Base-by-base conservation (phyloP, 2,797 vertebrate genomes). In the Siniperca obscura region DNA sequence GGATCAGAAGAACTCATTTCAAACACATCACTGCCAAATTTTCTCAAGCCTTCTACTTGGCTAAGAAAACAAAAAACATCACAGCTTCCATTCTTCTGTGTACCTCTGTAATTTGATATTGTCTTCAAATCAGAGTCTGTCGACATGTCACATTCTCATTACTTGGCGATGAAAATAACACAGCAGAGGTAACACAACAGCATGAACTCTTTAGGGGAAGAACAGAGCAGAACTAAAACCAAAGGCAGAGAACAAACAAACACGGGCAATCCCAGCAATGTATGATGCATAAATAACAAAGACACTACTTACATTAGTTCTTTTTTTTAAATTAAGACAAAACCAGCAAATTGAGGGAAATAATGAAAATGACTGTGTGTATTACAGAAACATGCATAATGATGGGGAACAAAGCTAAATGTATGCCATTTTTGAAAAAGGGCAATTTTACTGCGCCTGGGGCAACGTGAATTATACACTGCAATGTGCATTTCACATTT, bases 81-180 rank as follows among this genome's bases (percentile, higher is more conserved):
- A 38, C 56, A 68, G 72, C 76, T 65, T 78, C 36, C 22, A 69
- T 70, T 76, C 67, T 76, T 69, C 74, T 53, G 60, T 22, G 56
- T 78, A 44, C 42, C 13, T 17, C 50, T 8, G 7, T 82, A 65
- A 85, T 70, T 81, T 81, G 48, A 79, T 52, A 79, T 71, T 50
- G 61, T 78, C 78, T 73, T 70, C 60, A 71, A 78, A 87, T 87
- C 78, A 66, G 70, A 72, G 75, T 72, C 70, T 70, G 69, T 80
- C 13, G 27, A 78, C 77, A 57, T 70, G 70, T 82, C 80, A 67
- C 86, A 55, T 72, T 77, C 70, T 83, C 78, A 88, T 92, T 89
- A 87, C 61, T 4, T 40, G 38, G 61, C 21, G 21, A 72, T 82
- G 83, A 78, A 83, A 83, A 86, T 77, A 74, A 87, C 74, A 88